Evolutionary conservation across 2,113 vertebrate genomes (phyloP).

Genomic region (Engraulis encrasicolus): DNA sequence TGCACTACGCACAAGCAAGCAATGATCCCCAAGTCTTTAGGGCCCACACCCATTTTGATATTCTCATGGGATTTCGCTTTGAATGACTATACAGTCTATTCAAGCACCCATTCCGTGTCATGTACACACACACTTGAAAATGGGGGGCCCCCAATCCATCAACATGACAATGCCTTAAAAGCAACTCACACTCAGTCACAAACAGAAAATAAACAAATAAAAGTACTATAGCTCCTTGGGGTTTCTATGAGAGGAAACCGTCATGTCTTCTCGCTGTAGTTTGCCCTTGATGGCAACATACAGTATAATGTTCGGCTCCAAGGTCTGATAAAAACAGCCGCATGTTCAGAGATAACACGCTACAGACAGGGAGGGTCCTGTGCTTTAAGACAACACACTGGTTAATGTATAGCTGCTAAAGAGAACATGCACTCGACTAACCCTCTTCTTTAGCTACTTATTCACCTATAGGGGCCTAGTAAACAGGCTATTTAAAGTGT

Average conservation of each 20-base stretch:
- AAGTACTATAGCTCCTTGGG: neutral
- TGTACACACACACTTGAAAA: neutral
- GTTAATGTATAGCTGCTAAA: conserved; percentile 13
- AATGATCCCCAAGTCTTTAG: neutral
- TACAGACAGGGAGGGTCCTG: neutral
- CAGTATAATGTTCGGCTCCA: neutral
- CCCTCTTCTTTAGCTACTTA: neutral
- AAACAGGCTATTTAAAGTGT: neutral
- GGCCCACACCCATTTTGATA: neutral
- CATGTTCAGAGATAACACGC: neutral
- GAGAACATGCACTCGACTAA: conserved; percentile 2
- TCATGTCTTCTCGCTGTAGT: neutral
- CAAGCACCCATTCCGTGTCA: neutral
- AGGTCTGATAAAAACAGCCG: neutral
- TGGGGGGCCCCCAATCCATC: neutral
- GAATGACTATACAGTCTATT: neutral
- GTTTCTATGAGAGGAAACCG: neutral
- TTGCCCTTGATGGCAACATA: neutral
- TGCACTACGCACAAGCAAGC: neutral
- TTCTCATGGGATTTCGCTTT: neutral
- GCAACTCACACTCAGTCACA: neutral
- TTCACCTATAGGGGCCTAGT: neutral
- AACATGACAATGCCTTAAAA: neutral
- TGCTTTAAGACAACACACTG: neutral
- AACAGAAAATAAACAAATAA: neutral